Percentiles rank a stretch among this genome's conserved stretches.
Evolutionary conservation across 2,797 vertebrate genomes (phyloP).

Genomic region (Cygnus olor): DNA sequence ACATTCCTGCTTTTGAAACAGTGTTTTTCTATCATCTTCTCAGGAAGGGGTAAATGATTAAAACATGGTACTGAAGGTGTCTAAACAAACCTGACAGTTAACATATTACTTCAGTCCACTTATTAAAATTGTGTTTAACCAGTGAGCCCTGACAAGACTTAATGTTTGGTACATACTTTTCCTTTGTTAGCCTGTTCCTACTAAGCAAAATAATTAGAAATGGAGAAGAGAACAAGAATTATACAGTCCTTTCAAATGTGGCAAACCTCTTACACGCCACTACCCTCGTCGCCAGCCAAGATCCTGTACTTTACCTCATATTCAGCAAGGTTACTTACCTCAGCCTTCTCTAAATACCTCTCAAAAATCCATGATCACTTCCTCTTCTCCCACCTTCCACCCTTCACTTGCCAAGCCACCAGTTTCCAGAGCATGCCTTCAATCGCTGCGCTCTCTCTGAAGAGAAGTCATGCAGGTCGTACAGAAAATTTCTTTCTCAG

Average conservation of each 20-base stretch:
- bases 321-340: not conserved
- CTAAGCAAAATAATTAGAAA: not conserved
- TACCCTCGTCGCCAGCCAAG: not conserved
- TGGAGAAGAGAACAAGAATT: not conserved
- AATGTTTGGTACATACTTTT: not conserved
- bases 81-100: not conserved
- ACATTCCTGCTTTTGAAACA: not conserved
- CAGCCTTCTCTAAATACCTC: not conserved
- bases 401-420: not conserved
- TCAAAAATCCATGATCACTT: not conserved
- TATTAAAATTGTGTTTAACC: not conserved
- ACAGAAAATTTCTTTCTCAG: not conserved
- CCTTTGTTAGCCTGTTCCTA: not conserved
- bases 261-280: not conserved
- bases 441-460: not conserved
- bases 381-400: not conserved
- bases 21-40: not conserved
- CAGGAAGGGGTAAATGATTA: not conserved
- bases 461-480: not conserved
- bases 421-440: not conserved
- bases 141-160: not conserved
- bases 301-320: not conserved
- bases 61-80: not conserved
- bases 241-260: not conserved
- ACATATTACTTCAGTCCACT: too few relatives aligned